Evolutionary conservation across 2,888 invertebrate genomes (phyloP).

Genomic region (Conomelus anceps): DNA sequence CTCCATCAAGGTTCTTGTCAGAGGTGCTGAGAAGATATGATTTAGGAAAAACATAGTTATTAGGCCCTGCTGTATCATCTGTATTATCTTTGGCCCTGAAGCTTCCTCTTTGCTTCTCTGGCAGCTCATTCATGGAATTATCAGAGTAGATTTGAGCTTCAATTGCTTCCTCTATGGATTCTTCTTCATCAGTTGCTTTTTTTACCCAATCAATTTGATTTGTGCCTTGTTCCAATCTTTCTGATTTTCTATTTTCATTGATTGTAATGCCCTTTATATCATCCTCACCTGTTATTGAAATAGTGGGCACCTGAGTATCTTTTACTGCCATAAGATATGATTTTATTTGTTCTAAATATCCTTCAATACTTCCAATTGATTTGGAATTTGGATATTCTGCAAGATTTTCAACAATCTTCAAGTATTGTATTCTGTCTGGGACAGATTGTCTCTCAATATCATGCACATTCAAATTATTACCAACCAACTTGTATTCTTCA

Average conservation of each 20-base stretch:
- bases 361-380: background rate
- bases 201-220: background rate
- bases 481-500: background rate
- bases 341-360: background rate
- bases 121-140: background rate
- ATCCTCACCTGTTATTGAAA: conserved; percentile 23
- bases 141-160: background rate
- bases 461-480: background rate
- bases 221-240: background rate
- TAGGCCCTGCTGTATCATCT: background rate
- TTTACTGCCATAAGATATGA: conserved; percentile 17
- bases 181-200: conserved; percentile 16
- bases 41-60: background rate
- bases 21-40: conserved; percentile 6
- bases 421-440: background rate
- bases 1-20: conserved; percentile 27
- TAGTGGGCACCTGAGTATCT: conserved; percentile 19
- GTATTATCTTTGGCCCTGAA: conserved; percentile 1
- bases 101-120: background rate
- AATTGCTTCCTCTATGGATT: conserved; percentile 18
- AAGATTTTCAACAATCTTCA: background rate
- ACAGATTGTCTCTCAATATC: too few relatives aligned
- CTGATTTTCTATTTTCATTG: background rate
- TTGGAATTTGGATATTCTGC: background rate
- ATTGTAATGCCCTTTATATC: background rate